These are phyloP conservation scores for Andrena praecox DNA, from an alignment of 2,888 invertebrate genomes.

Conservation along the genomic window DNA sequence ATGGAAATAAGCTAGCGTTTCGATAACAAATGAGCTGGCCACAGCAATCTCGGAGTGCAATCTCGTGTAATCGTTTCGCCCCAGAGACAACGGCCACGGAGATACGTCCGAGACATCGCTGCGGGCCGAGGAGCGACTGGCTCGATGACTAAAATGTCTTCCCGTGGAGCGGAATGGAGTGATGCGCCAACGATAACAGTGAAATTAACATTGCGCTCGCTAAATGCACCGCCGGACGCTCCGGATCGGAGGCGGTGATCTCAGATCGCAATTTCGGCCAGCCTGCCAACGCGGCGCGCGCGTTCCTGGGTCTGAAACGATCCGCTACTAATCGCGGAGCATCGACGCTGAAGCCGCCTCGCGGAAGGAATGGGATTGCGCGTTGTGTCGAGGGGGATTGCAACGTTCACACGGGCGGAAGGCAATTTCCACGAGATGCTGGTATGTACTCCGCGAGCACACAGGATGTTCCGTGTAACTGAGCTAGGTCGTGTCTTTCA, in stretches of 20 bases:
- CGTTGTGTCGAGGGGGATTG: not conserved
- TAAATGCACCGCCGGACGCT: not conserved
- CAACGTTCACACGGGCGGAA: not conserved
- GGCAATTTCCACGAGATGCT: too few species aligned
- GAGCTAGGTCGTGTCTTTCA: too few species aligned
- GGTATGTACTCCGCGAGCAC: too few species aligned
- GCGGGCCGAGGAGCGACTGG: not conserved
- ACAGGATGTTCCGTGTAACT: too few species aligned
- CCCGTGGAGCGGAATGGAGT: not conserved
- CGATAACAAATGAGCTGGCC: conserved; percentile 11
- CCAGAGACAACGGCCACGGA: conserved; percentile 1
- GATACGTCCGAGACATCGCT: not conserved
- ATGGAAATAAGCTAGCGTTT: conserved; percentile 21
- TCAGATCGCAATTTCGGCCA: conserved; percentile 15
- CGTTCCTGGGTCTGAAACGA: conserved; percentile 10
- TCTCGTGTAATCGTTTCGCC: conserved; percentile 26
- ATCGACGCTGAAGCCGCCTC: not conserved
- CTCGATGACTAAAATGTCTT: conserved; percentile 18
- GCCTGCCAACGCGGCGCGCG: not conserved
- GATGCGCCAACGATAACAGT: conserved; percentile 21
- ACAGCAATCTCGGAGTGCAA: conserved; percentile 19
- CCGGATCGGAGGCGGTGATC: conserved; percentile 11
- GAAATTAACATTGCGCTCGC: conserved; percentile 18
- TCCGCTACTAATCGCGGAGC: conserved; percentile 12
- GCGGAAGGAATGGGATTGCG: conserved; percentile 2